These are phyloP conservation scores for Euura saliciscinereae DNA, from an alignment of 1,140 invertebrate species.

Conservation along the genomic window DNA sequence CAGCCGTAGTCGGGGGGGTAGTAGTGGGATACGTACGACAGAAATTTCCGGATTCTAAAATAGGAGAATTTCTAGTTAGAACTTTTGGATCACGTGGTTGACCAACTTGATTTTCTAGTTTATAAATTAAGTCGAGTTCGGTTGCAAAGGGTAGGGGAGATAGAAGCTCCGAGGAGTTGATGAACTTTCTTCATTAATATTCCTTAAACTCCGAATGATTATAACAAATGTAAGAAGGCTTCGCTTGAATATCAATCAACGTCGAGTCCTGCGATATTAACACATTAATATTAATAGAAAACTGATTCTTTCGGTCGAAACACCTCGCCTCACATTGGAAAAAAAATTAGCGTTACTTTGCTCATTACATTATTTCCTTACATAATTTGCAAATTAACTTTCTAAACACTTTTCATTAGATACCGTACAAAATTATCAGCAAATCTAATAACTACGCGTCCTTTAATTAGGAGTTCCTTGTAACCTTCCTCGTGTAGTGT, in stretches of 20 bases:
- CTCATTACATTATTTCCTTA: not conserved
- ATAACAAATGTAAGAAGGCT: not conserved
- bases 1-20: not conserved
- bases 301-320: not conserved
- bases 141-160: too few relatives aligned
- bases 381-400: not conserved
- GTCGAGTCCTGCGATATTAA: not conserved
- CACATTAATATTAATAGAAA: not conserved
- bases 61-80: too few relatives aligned
- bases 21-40: too few relatives aligned
- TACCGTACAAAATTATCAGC: not conserved
- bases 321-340: not conserved
- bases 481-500: not conserved
- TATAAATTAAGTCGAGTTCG: too few relatives aligned
- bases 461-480: not conserved
- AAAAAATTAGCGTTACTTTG: not conserved
- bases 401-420: not conserved
- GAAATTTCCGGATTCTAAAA: too few relatives aligned
- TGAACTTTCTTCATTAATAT: slow-evolving; percentile 7
- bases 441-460: not conserved
- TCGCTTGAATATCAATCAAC: not conserved
- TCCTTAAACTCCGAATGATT: not conserved
- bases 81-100: too few relatives aligned
- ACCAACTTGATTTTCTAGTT: too few relatives aligned
- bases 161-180: not conserved